Base-by-base conservation (phyloP, 1,140 invertebrate genomes). In the Drosophila pectinifera region DNA sequence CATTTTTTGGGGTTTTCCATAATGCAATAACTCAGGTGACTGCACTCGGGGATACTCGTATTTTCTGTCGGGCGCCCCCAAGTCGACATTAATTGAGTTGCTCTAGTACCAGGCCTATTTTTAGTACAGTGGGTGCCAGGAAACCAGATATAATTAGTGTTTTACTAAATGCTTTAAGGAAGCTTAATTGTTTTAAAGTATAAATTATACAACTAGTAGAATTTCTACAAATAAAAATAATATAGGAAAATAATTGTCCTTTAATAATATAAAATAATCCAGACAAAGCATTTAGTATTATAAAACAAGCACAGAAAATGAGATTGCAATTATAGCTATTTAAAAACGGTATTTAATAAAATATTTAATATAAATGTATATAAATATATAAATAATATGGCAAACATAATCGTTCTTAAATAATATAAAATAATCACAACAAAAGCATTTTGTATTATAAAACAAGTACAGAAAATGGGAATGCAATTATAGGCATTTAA, bases 71-170 rank as follows among this genome's bases (percentile, higher is more conserved):
- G 67, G 64, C 68, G 68, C 68, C 68, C 26, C 51, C 65, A 41
- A 69, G 65, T 70, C 64, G 64, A 57, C 67, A 56, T 69, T 56
- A 70, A 70, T 70, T 70, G 49, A 69, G 67, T 56, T 56, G 67
- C 48, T 46, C 18, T 56, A 70, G 56, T 56, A 55, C 61, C 13
- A 26, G 20, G 7, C 11, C 16, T 70, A 56, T 45, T 34, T 48
- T 56, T 69, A 46, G 28, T 65, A 68, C 59, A 68, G 59, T 68
- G 64, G 45, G 6, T 18, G 20, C 5, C 5, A 8, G 18, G 1
- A 58, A 7, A 39, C 5, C 4, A 13, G 5, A 22, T n/a, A 28
- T 13, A 0, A 22, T 62, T 10, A 16, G 1, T 6, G n/a, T 58
- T 1, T 54, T 22, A 51, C 2, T 14, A 14, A 10, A 5, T 14